Conservation (phyloP, 2,888 invertebrate species). For the Ptychoptera contaminata region DNA sequence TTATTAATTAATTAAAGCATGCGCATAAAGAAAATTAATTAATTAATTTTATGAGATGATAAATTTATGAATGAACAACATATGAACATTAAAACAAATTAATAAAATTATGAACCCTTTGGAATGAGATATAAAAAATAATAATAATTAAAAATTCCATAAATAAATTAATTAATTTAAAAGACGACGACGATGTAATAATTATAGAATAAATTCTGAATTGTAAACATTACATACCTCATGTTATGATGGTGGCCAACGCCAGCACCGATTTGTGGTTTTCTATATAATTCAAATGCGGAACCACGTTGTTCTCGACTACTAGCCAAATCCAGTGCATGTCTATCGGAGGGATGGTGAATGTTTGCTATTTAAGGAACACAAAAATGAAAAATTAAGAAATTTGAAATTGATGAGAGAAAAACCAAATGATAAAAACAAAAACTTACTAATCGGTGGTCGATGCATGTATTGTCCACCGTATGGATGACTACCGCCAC, state of each 20-base stretch:
- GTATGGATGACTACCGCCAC: constrained; percentile 20
- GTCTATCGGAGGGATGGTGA: constrained; percentile 28
- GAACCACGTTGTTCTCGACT: constrained; percentile 82
- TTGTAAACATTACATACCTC: constrained; percentile 44
- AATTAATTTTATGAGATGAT: neutral
- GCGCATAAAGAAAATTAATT: neutral
- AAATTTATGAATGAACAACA: too few species aligned
- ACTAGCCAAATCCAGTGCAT: constrained; percentile 52
- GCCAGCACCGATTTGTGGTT: constrained; percentile 46
- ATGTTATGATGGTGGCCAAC: constrained; percentile 56
- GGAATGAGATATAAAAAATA: too few species aligned
- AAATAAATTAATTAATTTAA: neutral
- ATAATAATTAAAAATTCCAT: too few species aligned
- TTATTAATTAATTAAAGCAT: neutral
- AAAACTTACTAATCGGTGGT: constrained; percentile 23
- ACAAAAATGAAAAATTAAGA: neutral
- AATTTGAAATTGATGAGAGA: neutral
- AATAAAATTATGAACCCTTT: too few species aligned
- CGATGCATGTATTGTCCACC: constrained; percentile 28
- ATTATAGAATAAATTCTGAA: too few species aligned
- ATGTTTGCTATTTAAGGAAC: neutral
- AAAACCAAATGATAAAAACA: neutral
- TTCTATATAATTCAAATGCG: constrained; percentile 88
- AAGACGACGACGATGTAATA: neutral
- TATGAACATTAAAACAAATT: too few species aligned